Percentiles rank a stretch among this genome's conserved stretches.
phyloP scores from a whole-genome alignment of 2,888 invertebrate species.

The Lucinisca nassula region DNA sequence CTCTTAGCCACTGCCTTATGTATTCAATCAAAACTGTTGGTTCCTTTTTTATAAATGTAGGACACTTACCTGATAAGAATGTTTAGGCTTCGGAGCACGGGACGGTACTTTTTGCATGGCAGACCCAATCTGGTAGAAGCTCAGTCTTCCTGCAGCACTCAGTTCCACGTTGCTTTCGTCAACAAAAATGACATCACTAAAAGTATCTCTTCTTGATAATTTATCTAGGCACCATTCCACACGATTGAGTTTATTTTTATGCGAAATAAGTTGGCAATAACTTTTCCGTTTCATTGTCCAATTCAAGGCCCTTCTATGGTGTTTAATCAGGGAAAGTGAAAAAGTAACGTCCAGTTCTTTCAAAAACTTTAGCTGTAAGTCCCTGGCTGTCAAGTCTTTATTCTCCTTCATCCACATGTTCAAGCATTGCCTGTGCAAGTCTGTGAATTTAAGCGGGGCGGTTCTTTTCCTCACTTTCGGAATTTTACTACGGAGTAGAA shows the following conservation, averaged over 20 bases:
- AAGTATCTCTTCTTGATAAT: not conserved
- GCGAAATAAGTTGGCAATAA: not conserved
- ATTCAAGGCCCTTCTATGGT: not conserved
- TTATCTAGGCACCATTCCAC: not conserved
- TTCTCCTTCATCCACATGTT: not conserved
- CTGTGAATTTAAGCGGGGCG: not conserved
- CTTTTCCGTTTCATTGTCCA: not conserved
- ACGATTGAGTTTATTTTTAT: not conserved
- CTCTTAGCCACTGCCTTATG: no score
- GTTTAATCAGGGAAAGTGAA: not conserved
- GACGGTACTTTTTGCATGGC: not conserved
- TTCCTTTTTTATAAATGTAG: no score
- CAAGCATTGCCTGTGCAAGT: not conserved
- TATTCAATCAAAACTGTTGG: no score
- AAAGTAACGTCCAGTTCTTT: not conserved
- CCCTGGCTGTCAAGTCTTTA: not conserved
- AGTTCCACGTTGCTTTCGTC: not conserved
- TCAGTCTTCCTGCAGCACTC: not conserved
- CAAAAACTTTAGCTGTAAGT: not conserved
- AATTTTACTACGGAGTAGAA: no score
- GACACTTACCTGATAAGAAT: not conserved
- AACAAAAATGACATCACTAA: not conserved
- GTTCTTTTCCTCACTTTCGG: not conserved
- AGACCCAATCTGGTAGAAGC: not conserved
- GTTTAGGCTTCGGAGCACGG: not conserved